Conservation (phyloP, 2,113 vertebrate genomes). For the Ardeotis arabs region DNA sequence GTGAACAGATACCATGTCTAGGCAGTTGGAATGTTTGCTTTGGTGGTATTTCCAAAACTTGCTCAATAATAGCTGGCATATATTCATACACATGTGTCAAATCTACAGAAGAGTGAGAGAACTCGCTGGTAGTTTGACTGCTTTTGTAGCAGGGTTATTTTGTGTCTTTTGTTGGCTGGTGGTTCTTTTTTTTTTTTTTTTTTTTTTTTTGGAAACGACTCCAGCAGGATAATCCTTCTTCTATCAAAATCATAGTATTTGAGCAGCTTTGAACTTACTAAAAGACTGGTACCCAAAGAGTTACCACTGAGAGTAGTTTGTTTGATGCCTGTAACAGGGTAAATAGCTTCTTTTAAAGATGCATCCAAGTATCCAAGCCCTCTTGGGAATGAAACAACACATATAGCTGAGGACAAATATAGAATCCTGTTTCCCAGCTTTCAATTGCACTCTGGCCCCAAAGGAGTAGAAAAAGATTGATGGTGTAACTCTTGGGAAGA, state of each 20-base stretch:
- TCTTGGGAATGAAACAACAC: not conserved
- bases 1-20: not conserved
- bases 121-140: constrained; percentile 3
- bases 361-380: not conserved
- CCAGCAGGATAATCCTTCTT: not conserved
- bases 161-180: not conserved
- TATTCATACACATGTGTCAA: not conserved
- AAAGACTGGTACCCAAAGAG: not conserved
- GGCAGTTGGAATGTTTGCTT: not conserved
- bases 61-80: not conserved
- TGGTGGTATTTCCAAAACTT: constrained; percentile 5
- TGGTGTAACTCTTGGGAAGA: not conserved
- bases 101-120: not conserved
- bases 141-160: not conserved
- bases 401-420: not conserved
- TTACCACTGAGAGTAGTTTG: not conserved
- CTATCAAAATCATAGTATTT: not conserved
- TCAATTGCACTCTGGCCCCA: not conserved
- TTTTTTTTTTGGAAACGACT: not conserved
- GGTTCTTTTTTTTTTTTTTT: too few species aligned
- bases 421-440: not conserved
- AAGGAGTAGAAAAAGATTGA: not conserved
- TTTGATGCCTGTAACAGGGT: not conserved
- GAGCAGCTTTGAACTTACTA: not conserved
- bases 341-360: not conserved